Conservation (phyloP, 1,140 invertebrate genomes). For the Protaetia brevitarsis region DNA sequence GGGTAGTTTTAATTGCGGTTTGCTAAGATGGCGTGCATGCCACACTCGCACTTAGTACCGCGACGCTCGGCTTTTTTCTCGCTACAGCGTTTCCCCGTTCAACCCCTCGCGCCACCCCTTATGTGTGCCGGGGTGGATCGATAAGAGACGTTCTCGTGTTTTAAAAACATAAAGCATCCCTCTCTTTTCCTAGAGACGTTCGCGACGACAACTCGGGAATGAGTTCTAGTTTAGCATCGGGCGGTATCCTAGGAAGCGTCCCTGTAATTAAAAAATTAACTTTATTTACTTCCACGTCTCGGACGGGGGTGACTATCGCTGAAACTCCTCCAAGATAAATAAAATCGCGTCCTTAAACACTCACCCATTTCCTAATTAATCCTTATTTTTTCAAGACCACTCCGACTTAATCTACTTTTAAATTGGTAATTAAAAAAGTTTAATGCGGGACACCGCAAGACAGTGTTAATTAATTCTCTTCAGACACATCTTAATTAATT, state of each 20-base stretch:
- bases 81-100: slow-evolving; percentile 18
- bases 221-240: background rate
- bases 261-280: slow-evolving; percentile 14
- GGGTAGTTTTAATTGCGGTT: slow-evolving; percentile 49
- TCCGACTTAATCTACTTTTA: background rate
- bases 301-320: background rate
- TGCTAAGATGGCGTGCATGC: slow-evolving; percentile 51
- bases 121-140: slow-evolving; percentile 36
- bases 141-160: slow-evolving; percentile 47
- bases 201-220: background rate
- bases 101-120: background rate
- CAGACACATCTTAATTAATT: no score
- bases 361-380: background rate
- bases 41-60: slow-evolving; percentile 50
- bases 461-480: background rate
- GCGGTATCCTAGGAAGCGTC: background rate
- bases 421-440: slow-evolving; percentile 6
- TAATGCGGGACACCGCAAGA: background rate
- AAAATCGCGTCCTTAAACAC: background rate
- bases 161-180: slow-evolving; percentile 45
- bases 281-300: background rate
- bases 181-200: background rate
- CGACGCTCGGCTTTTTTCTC: slow-evolving; percentile 46
- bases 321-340: background rate
- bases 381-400: background rate